Evolutionary conservation across 2,888 invertebrate species (phyloP).

Genomic region (Ennomos fuscantarius): DNA sequence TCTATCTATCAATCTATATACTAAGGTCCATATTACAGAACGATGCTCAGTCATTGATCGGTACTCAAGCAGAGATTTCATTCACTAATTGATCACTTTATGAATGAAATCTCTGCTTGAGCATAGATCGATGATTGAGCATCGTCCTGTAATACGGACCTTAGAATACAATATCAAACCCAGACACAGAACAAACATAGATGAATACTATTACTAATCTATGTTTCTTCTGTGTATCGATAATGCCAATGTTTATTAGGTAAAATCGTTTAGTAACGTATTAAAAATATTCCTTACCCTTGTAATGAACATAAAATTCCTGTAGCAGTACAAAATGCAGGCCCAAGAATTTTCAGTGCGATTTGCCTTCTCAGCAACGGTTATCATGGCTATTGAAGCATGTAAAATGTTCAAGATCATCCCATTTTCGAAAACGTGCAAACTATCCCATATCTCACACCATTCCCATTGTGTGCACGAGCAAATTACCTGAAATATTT

Average conservation of each 20-base stretch:
- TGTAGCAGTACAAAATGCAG: slow-evolving; percentile 66
- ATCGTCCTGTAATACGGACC: too few relatives aligned
- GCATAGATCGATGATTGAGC: too few relatives aligned
- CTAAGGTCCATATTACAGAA: too few relatives aligned
- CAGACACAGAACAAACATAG: too few relatives aligned
- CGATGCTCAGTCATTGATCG: too few relatives aligned
- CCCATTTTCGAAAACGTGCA: slow-evolving; percentile 47
- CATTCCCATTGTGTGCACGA: slow-evolving; percentile 66
- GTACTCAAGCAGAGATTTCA: too few relatives aligned
- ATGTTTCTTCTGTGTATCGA: too few relatives aligned
- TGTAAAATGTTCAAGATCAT: slow-evolving; percentile 55
- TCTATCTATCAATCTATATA: too few relatives aligned
- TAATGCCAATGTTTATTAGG: slow-evolving; percentile 76
- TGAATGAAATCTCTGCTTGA: too few relatives aligned
- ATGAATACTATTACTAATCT: too few relatives aligned
- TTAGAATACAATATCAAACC: too few relatives aligned
- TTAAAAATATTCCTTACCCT: slow-evolving; percentile 55
- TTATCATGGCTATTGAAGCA: slow-evolving; percentile 53
- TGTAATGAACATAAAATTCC: slow-evolving; percentile 59
- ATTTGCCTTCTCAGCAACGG: slow-evolving; percentile 52
- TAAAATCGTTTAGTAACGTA: slow-evolving; percentile 29
- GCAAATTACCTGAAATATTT: slow-evolving; percentile 59
- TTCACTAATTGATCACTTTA: too few relatives aligned
- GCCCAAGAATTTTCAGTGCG: slow-evolving; percentile 55
- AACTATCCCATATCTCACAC: slow-evolving; percentile 66